Base-by-base conservation (phyloP, 1,140 invertebrate species). In the Pseudomyrmex cubaensis region DNA sequence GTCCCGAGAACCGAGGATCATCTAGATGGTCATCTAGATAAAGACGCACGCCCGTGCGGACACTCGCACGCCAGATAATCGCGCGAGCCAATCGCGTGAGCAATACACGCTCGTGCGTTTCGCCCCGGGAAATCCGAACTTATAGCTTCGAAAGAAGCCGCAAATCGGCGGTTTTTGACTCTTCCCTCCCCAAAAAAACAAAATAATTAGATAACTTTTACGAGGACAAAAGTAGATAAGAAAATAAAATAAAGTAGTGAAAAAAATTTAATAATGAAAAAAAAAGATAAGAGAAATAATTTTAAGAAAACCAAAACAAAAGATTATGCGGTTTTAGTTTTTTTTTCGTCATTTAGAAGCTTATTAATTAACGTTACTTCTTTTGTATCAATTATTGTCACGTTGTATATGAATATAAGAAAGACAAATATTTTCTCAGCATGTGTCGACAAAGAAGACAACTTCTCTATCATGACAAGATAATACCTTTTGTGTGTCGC, bases 21-120 rank as follows among this genome's bases (percentile, higher is more conserved):
- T 87, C 80, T 87, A 83, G 85, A 87, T 86, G 5, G 17, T n/a
- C 15, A 22, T 22, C 5, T 25, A 48, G 48, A 50, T 77, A 12
- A 20, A n/a, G 35, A 35, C 35, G 35, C 35, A 35, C 35, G 35
- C 35, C n/a, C 57, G 57, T 35, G 15, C 22, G 25, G 25, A 25
- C 25, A 7, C 46, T 50, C 22, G 44, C 5, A 1, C 22, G 52
- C 10, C 0, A 70, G 69, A 82, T 86, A 46, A 67, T 22, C 35
- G 62, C 20, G 5, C 46, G 46, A 59, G 66, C 61, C 73, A 83
- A 52, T 52, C 9, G 50, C 5, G 35, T 35, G 35, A 35, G 35
- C 35, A 35, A 35, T 7, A 7, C 0, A 12, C 9, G 15, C 20
- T 5, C 76, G 54, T 5, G 56, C 52, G 44, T 7, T 35, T 52